These are phyloP conservation scores for Meloidogyne exigua DNA, from an alignment of 1,140 invertebrate species.

Conservation along the genomic window DNA sequence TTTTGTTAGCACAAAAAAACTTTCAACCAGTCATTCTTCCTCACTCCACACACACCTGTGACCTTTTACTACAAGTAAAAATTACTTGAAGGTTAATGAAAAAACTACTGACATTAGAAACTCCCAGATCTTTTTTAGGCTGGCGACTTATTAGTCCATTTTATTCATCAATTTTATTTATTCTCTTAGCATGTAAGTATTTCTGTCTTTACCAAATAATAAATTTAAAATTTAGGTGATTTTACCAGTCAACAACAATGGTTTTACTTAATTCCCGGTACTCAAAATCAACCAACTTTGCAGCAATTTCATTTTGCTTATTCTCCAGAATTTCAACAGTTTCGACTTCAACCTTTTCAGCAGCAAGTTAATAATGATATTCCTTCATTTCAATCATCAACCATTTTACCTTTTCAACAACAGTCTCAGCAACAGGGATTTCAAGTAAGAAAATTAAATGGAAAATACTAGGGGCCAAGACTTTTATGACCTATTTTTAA, in stretches of 20 bases:
- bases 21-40: background rate
- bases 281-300: background rate
- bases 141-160: background rate
- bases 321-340: background rate
- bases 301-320: background rate
- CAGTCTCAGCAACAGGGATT: background rate
- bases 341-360: background rate
- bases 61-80: background rate
- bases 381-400: background rate
- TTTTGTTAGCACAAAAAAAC: background rate
- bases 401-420: background rate
- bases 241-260: background rate
- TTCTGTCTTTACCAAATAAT: no score
- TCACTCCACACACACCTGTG: background rate
- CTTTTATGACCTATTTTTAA: background rate
- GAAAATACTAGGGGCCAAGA: background rate
- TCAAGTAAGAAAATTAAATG: background rate
- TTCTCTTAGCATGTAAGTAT: background rate
- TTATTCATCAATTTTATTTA: background rate
- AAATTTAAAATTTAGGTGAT: background rate
- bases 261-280: background rate
- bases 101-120: background rate
- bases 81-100: background rate
- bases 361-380: slow-evolving; percentile 1
- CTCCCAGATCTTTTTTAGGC: background rate